These are phyloP conservation scores for Mycteria americana DNA, from an alignment of 2,797 vertebrate species.

Conservation along the genomic window DNA sequence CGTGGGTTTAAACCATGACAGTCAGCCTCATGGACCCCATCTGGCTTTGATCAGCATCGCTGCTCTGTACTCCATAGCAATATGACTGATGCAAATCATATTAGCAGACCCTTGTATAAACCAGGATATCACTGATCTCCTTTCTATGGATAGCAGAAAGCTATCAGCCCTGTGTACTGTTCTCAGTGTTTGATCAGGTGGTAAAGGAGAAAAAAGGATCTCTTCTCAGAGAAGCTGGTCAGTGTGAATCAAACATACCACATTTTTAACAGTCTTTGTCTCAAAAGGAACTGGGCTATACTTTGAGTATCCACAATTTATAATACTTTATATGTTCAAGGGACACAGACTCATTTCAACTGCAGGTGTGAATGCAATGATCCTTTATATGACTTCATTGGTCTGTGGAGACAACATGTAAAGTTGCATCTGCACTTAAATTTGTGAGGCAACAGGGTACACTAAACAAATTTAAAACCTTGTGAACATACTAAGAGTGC, in stretches of 20 bases:
- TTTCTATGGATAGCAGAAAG: fast-evolving
- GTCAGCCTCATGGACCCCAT: neutral
- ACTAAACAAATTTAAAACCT: neutral
- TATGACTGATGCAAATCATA: too few species aligned
- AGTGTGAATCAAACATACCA: neutral
- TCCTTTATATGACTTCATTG: neutral
- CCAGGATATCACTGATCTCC: neutral
- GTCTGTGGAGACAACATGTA: neutral
- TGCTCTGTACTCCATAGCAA: neutral
- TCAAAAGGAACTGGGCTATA: neutral
- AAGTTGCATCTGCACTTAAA: neutral
- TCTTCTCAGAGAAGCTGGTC: neutral
- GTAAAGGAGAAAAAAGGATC: neutral
- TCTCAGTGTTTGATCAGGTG: neutral
- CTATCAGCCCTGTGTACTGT: neutral
- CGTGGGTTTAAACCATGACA: too few species aligned
- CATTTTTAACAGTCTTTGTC: neutral
- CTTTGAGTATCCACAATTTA: neutral
- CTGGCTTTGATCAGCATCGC: neutral
- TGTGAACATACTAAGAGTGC: neutral
- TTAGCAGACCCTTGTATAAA: neutral
- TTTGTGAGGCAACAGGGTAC: neutral
- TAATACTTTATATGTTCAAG: neutral
- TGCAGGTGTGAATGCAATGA: neutral
- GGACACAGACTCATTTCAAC: neutral